phyloP scores from a whole-genome alignment of 2,888 invertebrate species.

The Pherbina coryleti region DNA sequence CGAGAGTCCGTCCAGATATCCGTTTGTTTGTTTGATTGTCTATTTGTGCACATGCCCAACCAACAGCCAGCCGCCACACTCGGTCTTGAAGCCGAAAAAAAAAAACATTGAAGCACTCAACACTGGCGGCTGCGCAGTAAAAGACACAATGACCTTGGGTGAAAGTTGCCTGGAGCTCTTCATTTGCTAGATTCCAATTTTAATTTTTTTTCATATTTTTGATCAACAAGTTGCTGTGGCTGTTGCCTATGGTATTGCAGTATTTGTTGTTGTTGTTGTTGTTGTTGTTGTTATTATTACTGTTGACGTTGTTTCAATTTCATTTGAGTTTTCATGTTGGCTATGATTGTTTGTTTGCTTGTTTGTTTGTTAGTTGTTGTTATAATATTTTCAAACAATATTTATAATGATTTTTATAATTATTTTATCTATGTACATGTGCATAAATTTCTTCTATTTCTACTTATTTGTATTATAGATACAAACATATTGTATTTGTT shows the following conservation, averaged over 20 bases:
- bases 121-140: slow-evolving; percentile 46
- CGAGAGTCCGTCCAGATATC: slow-evolving; percentile 9
- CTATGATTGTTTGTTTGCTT: not conserved
- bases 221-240: slow-evolving; percentile 39
- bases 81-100: not conserved
- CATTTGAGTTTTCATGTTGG: slow-evolving; percentile 30
- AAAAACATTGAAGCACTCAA: not conserved
- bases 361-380: slow-evolving; percentile 34
- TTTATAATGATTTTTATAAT: slow-evolving; percentile 37
- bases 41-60: slow-evolving; percentile 22
- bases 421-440: slow-evolving; percentile 42
- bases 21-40: not conserved
- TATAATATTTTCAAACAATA: slow-evolving; percentile 20
- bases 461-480: not conserved
- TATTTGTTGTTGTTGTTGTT: slow-evolving; percentile 30
- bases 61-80: slow-evolving; percentile 20
- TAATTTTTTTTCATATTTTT: slow-evolving; percentile 9
- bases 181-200: slow-evolving; percentile 52
- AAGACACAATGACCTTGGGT: slow-evolving; percentile 59
- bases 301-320: slow-evolving; percentile 48
- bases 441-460: slow-evolving; percentile 21
- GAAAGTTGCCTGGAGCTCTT: slow-evolving; percentile 53
- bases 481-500: no score
- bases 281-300: slow-evolving; percentile 30
- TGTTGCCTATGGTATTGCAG: slow-evolving; percentile 41